Evolutionary conservation across 2,888 invertebrate genomes (phyloP), one percentile per base, ranked within the genome.

Genomic region (Coleophora flavipennella): DNA sequence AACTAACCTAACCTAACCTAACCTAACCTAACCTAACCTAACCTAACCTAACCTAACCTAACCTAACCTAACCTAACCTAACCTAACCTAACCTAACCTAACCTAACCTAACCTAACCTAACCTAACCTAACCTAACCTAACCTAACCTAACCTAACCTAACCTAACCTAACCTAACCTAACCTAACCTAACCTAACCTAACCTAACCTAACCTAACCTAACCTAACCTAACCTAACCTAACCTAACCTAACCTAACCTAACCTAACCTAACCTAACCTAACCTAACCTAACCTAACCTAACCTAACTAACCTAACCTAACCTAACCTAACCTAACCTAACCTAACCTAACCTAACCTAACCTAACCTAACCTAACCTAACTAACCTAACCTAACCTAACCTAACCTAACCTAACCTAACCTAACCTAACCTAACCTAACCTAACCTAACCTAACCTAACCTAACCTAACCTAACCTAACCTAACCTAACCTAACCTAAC

Each of bases 1-100:
- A 38, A 38, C 41, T 38, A 38, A 38, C 40, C 36, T 36, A n/a
- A 40, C 40, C 40, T 40, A 40, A 38, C 41, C 41, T 41, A 38
- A 38, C 41, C 41, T 41, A 41, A 41, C 41, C 41, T 41, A 41
- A 37, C 41, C 41, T 40, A 40, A 40, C 40, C 40, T n/a, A 36
- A 40, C 40, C 40, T 40, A 40, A 40, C 40, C 40, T 40, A 40
- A 40, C 40, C 40, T 40, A 38, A 38, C 41, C 41, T 41, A 38
- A 38, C 41, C 41, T 41, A 41, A 38, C 41, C 41, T 41, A 38
- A 38, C 41, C 41, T 41, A 38, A 38, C 41, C 41, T 40, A 40
- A 40, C 40, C 40, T 40, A 40, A 40, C 40, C 40, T 40, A 20
- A 40, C 40, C 40, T 40, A 36, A 33, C 40, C 33, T 40, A 36